These are phyloP conservation scores for Epicampocera succincta DNA, from an alignment of 2,888 invertebrate species.

Conservation along the genomic window DNA sequence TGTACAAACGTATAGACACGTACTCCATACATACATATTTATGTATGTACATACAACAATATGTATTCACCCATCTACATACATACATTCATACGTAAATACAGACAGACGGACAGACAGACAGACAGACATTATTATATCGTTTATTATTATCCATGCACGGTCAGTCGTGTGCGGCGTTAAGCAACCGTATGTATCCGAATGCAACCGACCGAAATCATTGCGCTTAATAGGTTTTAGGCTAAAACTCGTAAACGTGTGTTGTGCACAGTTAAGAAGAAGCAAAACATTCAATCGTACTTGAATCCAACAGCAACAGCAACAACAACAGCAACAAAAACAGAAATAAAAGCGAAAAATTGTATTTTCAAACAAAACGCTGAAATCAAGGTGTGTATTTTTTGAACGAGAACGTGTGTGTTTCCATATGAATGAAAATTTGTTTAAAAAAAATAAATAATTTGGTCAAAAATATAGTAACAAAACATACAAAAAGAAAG, in stretches of 20 bases:
- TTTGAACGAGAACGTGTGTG: slow-evolving; percentile 59
- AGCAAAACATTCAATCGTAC: slow-evolving; percentile 47
- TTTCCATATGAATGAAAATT: slow-evolving; percentile 67
- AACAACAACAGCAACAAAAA: slow-evolving; percentile 34
- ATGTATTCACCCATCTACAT: slow-evolving; percentile 26
- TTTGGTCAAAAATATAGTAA: slow-evolving; percentile 61
- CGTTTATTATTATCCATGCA: slow-evolving; percentile 76
- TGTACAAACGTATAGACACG: slow-evolving; percentile 13
- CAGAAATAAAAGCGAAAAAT: slow-evolving; percentile 32
- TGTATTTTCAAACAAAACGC: slow-evolving; percentile 50
- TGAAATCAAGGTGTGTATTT: slow-evolving; percentile 63
- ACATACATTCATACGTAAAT: slow-evolving; percentile 16
- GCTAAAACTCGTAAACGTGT: slow-evolving; percentile 66
- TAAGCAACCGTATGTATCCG: slow-evolving; percentile 82
- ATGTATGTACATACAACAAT: background rate
- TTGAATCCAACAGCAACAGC: slow-evolving; percentile 44
- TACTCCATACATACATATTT: too few relatives aligned
- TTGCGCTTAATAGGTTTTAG: slow-evolving; percentile 72
- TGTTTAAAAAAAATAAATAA: slow-evolving; percentile 57
- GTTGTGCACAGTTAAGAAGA: slow-evolving; percentile 35
- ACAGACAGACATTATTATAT: slow-evolving; percentile 57
- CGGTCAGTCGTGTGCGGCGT: slow-evolving; percentile 82
- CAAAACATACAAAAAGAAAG: slow-evolving; percentile 18
- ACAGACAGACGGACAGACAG: too few relatives aligned
- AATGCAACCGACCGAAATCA: slow-evolving; percentile 81